phyloP scores from a whole-genome alignment of 2,797 vertebrate genomes.

The Loris lydekkerianus region DNA sequence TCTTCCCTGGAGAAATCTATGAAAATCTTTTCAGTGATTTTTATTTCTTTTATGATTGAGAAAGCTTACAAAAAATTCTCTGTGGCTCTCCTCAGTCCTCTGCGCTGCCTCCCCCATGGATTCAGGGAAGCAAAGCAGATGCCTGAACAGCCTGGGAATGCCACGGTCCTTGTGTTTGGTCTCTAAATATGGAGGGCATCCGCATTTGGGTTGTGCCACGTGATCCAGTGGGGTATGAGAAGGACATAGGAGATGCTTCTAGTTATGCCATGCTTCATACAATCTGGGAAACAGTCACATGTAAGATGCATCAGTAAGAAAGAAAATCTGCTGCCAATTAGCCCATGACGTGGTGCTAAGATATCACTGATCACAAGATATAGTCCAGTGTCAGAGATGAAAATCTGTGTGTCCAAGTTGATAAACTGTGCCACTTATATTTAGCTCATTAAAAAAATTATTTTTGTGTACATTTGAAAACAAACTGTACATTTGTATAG shows the following conservation, averaged over 20 bases:
- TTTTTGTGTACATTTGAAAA: background rate
- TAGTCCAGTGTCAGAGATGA: background rate
- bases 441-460: background rate
- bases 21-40: background rate
- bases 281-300: background rate
- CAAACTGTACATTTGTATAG: background rate
- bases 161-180: background rate
- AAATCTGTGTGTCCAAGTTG: background rate
- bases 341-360: background rate
- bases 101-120: too few relatives aligned
- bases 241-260: background rate
- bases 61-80: too few relatives aligned
- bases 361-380: background rate
- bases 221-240: background rate
- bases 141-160: background rate
- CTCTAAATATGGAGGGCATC: background rate
- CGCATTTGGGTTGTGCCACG: background rate
- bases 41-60: background rate
- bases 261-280: background rate
- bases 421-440: background rate
- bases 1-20: background rate
- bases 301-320: background rate
- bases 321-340: background rate
- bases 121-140: too few relatives aligned
- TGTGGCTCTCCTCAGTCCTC: too few relatives aligned